Conservation (phyloP, 2,888 invertebrate species). For the Hanleya hanleyi region DNA sequence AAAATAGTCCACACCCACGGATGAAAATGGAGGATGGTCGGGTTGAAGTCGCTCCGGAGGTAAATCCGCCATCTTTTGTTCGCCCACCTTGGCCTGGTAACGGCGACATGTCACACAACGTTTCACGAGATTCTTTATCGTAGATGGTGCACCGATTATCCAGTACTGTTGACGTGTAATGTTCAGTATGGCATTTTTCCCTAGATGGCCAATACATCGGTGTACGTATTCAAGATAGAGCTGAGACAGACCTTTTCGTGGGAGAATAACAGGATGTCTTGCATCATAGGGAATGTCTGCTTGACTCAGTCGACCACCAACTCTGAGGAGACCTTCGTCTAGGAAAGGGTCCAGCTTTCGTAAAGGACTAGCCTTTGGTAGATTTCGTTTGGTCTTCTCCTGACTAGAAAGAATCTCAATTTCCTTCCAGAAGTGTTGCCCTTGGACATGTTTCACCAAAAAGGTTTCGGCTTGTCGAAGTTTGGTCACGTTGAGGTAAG, state of each 20-base stretch:
- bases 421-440: not conserved
- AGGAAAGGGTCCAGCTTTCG: too few relatives aligned
- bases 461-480: not conserved
- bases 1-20: slow-evolving; percentile 21
- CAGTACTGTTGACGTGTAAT: not conserved
- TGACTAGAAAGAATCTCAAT: not conserved
- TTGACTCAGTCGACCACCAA: slow-evolving; percentile 8
- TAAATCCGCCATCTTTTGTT: slow-evolving; percentile 17
- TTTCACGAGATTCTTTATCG: not conserved
- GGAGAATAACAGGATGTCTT: slow-evolving; percentile 5
- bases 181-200: too few relatives aligned
- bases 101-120: not conserved
- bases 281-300: not conserved
- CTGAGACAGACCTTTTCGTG: not conserved
- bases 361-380: slow-evolving; percentile 1
- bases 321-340: not conserved
- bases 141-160: not conserved
- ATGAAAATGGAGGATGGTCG: not conserved
- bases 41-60: slow-evolving; percentile 5
- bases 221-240: not conserved
- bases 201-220: not conserved
- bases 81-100: not conserved
- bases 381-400: not conserved
- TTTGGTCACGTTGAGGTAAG: not conserved
- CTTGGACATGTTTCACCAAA: not conserved